Conservation (phyloP, 2,797 vertebrate genomes). For the Enteromius paludinosus region DNA sequence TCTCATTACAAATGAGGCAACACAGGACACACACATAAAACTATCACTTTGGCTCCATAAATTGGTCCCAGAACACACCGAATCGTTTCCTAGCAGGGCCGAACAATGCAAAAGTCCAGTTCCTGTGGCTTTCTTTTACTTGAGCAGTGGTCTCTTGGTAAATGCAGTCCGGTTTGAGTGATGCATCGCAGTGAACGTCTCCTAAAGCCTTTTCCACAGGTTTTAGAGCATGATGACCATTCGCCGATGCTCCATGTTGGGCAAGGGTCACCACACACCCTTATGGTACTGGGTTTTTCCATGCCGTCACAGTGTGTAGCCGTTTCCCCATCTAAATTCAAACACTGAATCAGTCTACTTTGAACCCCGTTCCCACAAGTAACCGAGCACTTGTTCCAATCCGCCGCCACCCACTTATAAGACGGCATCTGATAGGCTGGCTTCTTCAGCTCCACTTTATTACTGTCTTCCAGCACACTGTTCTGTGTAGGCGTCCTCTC, state of each 20-base stretch:
- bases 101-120: conserved; percentile 93
- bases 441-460: conserved; percentile 62
- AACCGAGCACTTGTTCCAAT: conserved; percentile 89
- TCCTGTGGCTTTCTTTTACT: conserved; percentile 94
- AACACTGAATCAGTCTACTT: conserved; percentile 87
- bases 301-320: conserved; percentile 79
- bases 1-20: conserved; percentile 40
- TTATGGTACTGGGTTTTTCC: conserved; percentile 80
- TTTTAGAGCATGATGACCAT: conserved; percentile 95
- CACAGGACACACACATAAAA: conserved; percentile 43
- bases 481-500: conserved; percentile 78
- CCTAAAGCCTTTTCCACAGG: conserved; percentile 94
- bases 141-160: conserved; percentile 89
- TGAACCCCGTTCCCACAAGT: conserved; percentile 89
- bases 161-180: conserved; percentile 73
- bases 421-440: conserved; percentile 38
- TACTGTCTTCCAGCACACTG: conserved; percentile 82
- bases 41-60: conserved; percentile 17
- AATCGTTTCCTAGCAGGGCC: conserved; percentile 78
- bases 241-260: conserved; percentile 85
- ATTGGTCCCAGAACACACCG: conserved; percentile 49
- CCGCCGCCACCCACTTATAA: conserved; percentile 84
- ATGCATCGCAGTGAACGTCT: conserved; percentile 85
- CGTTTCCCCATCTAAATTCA: conserved; percentile 78
- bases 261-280: conserved; percentile 90